Evolutionary conservation across 1,140 invertebrate species (phyloP).

Genomic region (Bombus confusus): DNA sequence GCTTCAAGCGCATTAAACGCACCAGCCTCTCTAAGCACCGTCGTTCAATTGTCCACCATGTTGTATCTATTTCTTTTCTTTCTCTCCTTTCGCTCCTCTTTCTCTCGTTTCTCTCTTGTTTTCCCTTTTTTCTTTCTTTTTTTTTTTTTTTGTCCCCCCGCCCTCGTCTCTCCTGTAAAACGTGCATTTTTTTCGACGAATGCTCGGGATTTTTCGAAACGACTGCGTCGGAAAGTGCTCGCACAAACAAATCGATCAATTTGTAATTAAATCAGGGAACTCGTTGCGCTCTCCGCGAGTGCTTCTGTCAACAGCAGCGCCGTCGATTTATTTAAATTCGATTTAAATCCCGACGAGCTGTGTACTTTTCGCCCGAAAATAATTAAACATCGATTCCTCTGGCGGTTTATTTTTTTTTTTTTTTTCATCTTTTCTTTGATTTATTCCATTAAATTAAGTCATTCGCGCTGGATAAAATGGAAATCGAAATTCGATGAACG

Average conservation of each 20-base stretch:
- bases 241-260: conserved; percentile 46
- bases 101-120: not conserved
- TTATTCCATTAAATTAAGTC: not conserved
- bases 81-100: not conserved
- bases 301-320: conserved; percentile 19
- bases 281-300: conserved; percentile 28
- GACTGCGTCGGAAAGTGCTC: conserved; percentile 32
- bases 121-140: not conserved
- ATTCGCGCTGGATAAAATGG: not conserved
- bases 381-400: conserved; percentile 16
- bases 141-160: too few species aligned
- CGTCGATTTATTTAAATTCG: conserved; percentile 45
- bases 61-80: conserved; percentile 29
- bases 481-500: not conserved
- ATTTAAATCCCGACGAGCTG: conserved; percentile 28
- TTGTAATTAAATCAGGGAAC: conserved; percentile 40
- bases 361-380: conserved; percentile 24
- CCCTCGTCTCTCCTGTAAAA: not conserved
- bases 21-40: conserved; percentile 38
- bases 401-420: not conserved
- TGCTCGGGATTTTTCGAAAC: conserved; percentile 22
- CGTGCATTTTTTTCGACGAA: conserved; percentile 22
- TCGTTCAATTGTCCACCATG: conserved; percentile 41
- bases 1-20: conserved; percentile 49
- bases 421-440: not conserved